Percentiles rank a stretch among this genome's conserved stretches.
Conservation (phyloP, 2,797 vertebrate genomes). For the Phaenicophaeus curvirostris region DNA sequence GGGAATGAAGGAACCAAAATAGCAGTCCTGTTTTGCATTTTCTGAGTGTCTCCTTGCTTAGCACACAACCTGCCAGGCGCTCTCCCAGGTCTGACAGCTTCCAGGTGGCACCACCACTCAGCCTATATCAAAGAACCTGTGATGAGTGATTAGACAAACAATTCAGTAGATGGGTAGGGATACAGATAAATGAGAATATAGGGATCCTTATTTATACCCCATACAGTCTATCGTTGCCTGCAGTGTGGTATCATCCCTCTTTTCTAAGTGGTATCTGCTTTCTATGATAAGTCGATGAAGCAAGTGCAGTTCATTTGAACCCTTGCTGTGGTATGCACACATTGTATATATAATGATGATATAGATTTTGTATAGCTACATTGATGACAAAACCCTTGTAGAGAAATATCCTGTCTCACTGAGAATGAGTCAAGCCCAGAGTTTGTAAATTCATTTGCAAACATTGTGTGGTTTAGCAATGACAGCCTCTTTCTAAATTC, state of each 20-base stretch:
- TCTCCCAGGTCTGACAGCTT: not conserved
- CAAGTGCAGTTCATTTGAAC: not conserved
- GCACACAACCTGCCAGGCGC: not conserved
- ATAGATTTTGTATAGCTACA: not conserved
- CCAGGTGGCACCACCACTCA: not conserved
- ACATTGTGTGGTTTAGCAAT: not conserved
- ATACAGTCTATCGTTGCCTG: not conserved
- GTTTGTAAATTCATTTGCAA: not conserved
- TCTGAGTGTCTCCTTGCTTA: not conserved
- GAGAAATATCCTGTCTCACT: not conserved
- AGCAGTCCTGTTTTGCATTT: not conserved
- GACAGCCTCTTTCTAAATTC: slow-evolving; percentile 10
- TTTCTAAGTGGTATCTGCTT: not conserved
- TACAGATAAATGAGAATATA: not conserved
- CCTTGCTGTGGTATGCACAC: not conserved
- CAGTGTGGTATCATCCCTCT: not conserved
- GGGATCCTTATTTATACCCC: not conserved
- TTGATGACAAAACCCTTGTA: not conserved
- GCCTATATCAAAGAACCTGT: not conserved
- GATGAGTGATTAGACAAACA: not conserved
- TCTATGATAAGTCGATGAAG: not conserved
- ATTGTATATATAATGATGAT: no score
- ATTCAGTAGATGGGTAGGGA: not conserved
- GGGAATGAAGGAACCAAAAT: not conserved
- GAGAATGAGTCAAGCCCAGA: not conserved